phyloP scores from a whole-genome alignment of 2,797 vertebrate genomes.

The Ataeniobius toweri region DNA sequence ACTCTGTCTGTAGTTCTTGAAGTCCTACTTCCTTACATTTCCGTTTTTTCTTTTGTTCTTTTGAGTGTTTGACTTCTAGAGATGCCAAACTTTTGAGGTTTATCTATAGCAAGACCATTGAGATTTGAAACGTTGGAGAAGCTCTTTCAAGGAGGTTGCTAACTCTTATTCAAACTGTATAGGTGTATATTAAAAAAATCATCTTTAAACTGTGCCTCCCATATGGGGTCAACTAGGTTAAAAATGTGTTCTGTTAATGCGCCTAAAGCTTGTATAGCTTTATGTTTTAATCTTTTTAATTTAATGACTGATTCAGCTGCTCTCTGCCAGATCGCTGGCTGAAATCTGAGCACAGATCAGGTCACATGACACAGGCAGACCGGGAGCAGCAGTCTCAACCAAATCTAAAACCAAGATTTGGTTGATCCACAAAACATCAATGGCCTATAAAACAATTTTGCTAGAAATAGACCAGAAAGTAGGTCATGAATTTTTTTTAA shows the following conservation, averaged over 20 bases:
- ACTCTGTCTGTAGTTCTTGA: not conserved
- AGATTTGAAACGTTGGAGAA: not conserved
- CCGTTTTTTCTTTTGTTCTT: not conserved
- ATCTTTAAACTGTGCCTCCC: not conserved
- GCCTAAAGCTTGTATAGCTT: not conserved
- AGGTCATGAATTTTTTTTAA: not conserved
- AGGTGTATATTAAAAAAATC: not conserved
- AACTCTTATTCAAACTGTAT: not conserved
- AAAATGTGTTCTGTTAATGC: not conserved
- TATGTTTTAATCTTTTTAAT: not conserved
- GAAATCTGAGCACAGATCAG: not conserved
- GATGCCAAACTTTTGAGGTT: not conserved
- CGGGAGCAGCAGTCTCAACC: too few relatives aligned
- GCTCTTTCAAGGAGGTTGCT: not conserved
- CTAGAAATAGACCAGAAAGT: not conserved
- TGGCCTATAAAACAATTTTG: not conserved
- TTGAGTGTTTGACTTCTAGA: not conserved
- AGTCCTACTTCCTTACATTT: not conserved
- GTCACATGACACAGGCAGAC: not conserved
- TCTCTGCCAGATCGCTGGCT: not conserved
- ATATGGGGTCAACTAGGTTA: not conserved
- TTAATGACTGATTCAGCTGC: not conserved
- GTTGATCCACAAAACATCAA: not conserved
- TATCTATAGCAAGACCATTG: not conserved
- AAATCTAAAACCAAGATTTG: not conserved